Base-by-base conservation (phyloP, 2,113 vertebrate species). In the Poecile atricapillus region DNA sequence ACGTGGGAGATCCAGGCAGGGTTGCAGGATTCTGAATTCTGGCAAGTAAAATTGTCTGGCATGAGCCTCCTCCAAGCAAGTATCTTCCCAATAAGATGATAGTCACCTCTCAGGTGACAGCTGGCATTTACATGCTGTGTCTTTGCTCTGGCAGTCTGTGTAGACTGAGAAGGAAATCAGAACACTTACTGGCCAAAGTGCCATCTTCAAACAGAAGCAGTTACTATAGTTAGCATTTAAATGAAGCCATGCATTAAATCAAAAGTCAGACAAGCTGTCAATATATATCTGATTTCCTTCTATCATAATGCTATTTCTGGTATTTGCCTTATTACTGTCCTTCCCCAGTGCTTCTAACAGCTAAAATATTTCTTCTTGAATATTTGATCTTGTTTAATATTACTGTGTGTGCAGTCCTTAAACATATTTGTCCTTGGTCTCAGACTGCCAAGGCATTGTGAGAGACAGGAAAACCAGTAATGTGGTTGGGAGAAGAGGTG, bases 1-100 rank as follows among this genome's bases (percentile, higher is more conserved):
- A 0, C 4, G 11, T 67, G 60, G 75, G 46, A 68, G 25, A 53
- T 47, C 25, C 7, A 39, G 67, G 37, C 1, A 0, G 7, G 15
- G 16, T 15, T 68, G 35, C 37, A 23, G 19, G 9, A 35, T 16
- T 90, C 56, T 78, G 27, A 25, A 25, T 87, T 60, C 44, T 75
- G 74, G 33, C 35, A 50, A 64, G 24, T 33, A 31, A 53, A 43
- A 39, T 16, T 33, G 14, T 31, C 27, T 84, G 65, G 5, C 23
- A 4, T 30, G 70, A 92, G 44, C 25, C 41, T 87, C 39, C 35
- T 53, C 15, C 39, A 46, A 12, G 49, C 41, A 73, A 23, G 4
- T 18, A 6, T 56, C 31, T 5, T 23, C 23, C 16, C 9, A 5
- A 33, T 46, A 63, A 60, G 44, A 16, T 15, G 33, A 30, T 33